These are phyloP conservation scores for Kradibia gibbosae DNA, from an alignment of 1,140 invertebrate species.

Conservation along the genomic window DNA sequence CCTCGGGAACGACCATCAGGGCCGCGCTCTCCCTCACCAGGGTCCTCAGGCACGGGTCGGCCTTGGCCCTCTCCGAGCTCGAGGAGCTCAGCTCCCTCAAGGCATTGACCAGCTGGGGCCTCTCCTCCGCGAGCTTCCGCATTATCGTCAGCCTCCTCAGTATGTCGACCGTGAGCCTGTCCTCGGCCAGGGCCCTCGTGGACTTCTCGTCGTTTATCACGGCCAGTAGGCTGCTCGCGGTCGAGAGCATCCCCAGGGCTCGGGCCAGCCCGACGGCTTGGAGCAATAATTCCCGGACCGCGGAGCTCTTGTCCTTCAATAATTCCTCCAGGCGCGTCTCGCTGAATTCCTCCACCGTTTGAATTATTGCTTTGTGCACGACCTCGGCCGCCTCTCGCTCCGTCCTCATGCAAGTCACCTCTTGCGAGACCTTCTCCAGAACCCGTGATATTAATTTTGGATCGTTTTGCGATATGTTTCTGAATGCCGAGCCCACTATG, in stretches of 20 bases:
- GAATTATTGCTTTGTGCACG: conserved; percentile 77
- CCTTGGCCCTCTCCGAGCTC: conserved; percentile 78
- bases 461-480: conserved; percentile 75
- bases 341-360: conserved; percentile 76
- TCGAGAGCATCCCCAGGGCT: conserved; percentile 79
- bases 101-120: conserved; percentile 76
- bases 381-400: conserved; percentile 77
- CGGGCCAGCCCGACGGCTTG: conserved; percentile 82
- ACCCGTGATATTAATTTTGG: conserved; percentile 74
- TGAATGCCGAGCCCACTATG: conserved; percentile 75
- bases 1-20: conserved; percentile 79
- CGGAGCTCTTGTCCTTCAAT: conserved; percentile 72
- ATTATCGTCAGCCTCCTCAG: conserved; percentile 82
- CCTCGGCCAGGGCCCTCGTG: conserved; percentile 74
- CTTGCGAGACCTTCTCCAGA: conserved; percentile 73
- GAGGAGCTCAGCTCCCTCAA: conserved; percentile 75
- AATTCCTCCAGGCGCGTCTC: conserved; percentile 72
- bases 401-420: conserved; percentile 74
- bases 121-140: conserved; percentile 79
- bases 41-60: conserved; percentile 79
- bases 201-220: conserved; percentile 77
- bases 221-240: conserved; percentile 75
- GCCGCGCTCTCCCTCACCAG: conserved; percentile 81
- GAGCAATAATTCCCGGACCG: conserved; percentile 73
- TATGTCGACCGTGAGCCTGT: conserved; percentile 78